A percentile compares a stretch with the other conserved stretches of the same genome.
These are phyloP conservation scores for Lophotriccus pileatus DNA, from an alignment of 2,797 vertebrate species.

Conservation along the genomic window DNA sequence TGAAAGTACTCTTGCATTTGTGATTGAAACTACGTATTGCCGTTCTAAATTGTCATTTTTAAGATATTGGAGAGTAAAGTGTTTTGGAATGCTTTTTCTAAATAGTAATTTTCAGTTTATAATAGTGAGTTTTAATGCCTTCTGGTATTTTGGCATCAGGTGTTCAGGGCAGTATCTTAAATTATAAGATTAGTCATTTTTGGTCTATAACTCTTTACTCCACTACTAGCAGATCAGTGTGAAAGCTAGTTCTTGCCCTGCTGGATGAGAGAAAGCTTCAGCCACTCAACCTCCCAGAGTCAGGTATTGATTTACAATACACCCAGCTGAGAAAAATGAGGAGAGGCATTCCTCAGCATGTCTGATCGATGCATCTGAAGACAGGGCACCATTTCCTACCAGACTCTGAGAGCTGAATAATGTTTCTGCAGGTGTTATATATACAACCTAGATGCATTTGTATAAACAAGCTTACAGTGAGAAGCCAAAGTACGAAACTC, in stretches of 20 bases:
- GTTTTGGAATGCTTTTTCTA: neutral
- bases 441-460: neutral
- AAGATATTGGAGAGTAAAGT: neutral
- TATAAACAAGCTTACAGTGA: neutral
- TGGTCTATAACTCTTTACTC: neutral
- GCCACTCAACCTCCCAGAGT: neutral
- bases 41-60: neutral
- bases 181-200: neutral
- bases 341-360: neutral
- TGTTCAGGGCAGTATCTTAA: neutral
- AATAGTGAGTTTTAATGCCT: neutral
- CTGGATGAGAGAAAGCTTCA: neutral
- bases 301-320: neutral
- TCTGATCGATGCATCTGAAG: neutral
- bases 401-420: neutral
- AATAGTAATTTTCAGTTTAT: neutral
- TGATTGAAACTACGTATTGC: neutral
- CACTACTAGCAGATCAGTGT: neutral
- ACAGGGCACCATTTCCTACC: neutral
- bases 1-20: neutral
- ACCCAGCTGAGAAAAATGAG: neutral
- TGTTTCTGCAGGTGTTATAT: neutral
- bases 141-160: neutral
- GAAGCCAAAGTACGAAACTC: neutral
- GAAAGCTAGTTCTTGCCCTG: neutral